Evolutionary conservation across 1,140 invertebrate genomes (phyloP).

Genomic region (Acromyrmex heyeri): DNA sequence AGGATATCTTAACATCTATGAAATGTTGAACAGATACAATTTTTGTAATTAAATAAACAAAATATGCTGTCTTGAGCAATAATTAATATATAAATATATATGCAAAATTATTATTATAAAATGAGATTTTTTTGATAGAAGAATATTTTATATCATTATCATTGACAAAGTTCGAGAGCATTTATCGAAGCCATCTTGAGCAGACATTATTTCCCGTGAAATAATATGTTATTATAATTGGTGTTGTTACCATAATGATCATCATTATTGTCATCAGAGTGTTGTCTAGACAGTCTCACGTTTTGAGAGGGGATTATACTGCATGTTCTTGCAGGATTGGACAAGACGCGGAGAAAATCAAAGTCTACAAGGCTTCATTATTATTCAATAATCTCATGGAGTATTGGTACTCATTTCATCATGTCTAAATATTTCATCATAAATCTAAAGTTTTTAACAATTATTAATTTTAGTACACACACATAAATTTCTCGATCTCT

Average conservation of each 20-base stretch:
- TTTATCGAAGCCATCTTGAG: constrained; percentile 52
- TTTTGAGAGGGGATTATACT: constrained; percentile 39
- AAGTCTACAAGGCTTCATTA: constrained; percentile 71
- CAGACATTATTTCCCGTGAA: neutral
- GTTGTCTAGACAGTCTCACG: constrained; percentile 56
- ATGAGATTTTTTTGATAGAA: neutral
- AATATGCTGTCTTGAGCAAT: neutral
- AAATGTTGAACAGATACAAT: neutral
- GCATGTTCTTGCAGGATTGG: neutral
- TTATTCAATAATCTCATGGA: constrained; percentile 79
- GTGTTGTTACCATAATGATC: constrained; percentile 69
- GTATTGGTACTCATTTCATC: constrained; percentile 35
- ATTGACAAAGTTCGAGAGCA: constrained; percentile 34
- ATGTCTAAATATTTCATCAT: neutral
- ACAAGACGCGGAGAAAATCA: neutral
- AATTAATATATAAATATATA: constrained; percentile 11
- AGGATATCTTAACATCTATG: neutral
- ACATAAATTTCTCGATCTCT: neutral
- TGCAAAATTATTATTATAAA: neutral
- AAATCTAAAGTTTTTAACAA: constrained; percentile 5
- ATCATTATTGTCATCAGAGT: constrained; percentile 72
- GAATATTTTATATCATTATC: neutral
- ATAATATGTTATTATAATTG: constrained; percentile 68
- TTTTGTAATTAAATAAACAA: neutral
- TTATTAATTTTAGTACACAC: neutral